These are phyloP conservation scores for Paguma larvata DNA, from an alignment of 2,797 vertebrate genomes.

Conservation along the genomic window DNA sequence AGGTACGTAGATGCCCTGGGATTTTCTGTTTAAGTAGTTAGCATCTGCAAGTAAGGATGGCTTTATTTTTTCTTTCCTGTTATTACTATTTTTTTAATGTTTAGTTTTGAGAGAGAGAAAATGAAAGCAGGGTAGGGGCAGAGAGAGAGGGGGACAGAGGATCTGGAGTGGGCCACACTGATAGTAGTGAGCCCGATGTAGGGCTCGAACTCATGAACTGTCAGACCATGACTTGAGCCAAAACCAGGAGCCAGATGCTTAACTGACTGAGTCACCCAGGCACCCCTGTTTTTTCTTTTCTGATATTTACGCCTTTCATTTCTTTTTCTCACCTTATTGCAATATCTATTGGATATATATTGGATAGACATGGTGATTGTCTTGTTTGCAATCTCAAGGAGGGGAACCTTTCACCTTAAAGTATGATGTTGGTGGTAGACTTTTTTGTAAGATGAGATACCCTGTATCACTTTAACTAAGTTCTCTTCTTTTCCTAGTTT, in stretches of 20 bases:
- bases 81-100: too few species aligned
- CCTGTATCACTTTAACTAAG: neutral
- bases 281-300: neutral
- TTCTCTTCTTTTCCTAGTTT: conserved; percentile 5
- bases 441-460: conserved; percentile 23
- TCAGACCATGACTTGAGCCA: too few species aligned
- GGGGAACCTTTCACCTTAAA: neutral
- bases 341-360: neutral
- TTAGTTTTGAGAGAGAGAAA: too few species aligned
- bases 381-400: neutral
- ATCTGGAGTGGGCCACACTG: too few species aligned
- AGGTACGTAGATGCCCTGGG: neutral
- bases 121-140: too few species aligned
- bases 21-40: conserved; percentile 9
- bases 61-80: neutral
- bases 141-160: too few species aligned
- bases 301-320: neutral
- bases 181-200: too few species aligned
- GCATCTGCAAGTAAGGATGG: neutral
- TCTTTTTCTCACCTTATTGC: neutral
- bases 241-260: too few species aligned
- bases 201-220: too few species aligned
- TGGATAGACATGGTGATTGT: neutral
- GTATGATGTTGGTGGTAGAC: neutral
- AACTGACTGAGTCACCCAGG: too few species aligned